These are phyloP conservation scores for Bubalus kerabau DNA, from an alignment of 2,113 vertebrate species.

Conservation along the genomic window DNA sequence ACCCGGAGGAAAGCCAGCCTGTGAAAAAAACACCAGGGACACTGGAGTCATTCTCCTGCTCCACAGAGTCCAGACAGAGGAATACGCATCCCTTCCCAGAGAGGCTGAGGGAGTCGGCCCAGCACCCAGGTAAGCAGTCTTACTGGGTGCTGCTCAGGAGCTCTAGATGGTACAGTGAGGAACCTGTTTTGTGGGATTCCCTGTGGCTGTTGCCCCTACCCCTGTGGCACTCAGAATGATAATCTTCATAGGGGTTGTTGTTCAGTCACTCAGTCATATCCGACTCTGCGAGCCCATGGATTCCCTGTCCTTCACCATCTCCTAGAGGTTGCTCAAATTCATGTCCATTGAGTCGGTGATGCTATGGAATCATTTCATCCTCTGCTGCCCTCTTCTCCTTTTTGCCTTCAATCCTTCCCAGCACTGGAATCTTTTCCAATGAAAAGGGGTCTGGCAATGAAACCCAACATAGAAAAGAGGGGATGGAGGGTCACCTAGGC, in stretches of 20 bases:
- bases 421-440: background rate
- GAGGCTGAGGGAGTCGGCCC: background rate
- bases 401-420: background rate
- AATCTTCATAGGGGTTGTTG: background rate
- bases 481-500: background rate
- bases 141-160: background rate
- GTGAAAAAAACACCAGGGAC: background rate
- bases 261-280: background rate
- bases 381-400: background rate
- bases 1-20: constrained; percentile 97
- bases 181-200: background rate
- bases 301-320: background rate
- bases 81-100: background rate
- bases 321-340: background rate
- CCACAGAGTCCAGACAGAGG: background rate
- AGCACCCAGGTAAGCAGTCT: rapidly evolving
- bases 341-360: background rate
- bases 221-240: background rate
- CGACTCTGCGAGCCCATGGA: background rate
- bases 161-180: background rate
- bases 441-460: background rate
- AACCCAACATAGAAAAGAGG: background rate
- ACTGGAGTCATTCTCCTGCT: background rate
- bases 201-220: background rate
- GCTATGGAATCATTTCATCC: background rate